These are phyloP conservation scores for Cordilura impudica DNA, from an alignment of 2,888 invertebrate genomes.

Conservation along the genomic window DNA sequence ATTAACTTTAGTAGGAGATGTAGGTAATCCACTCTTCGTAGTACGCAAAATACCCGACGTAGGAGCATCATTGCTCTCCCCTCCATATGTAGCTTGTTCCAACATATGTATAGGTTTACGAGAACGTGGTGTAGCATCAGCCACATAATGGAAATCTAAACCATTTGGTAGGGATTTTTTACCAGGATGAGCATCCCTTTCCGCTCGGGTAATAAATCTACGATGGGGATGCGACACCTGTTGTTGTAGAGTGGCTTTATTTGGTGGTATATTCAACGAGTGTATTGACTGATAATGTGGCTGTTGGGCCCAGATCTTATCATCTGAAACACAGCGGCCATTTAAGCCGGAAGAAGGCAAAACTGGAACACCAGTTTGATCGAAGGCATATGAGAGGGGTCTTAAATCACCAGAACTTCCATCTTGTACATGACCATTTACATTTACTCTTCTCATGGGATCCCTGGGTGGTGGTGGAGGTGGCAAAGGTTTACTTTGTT, in stretches of 20 bases:
- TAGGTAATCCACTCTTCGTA: constrained; percentile 73
- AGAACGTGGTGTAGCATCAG: constrained; percentile 86
- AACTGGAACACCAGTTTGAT: constrained; percentile 69
- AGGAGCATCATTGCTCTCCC: constrained; percentile 48
- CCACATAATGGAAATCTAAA: constrained; percentile 83
- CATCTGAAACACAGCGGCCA: constrained; percentile 77
- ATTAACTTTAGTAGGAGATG: constrained; percentile 64
- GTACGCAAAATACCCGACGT: constrained; percentile 73
- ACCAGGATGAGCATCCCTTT: constrained; percentile 72
- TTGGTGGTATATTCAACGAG: constrained; percentile 69
- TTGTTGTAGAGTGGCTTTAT: constrained; percentile 14
- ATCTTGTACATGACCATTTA: constrained; percentile 67
- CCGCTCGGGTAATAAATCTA: constrained; percentile 74
- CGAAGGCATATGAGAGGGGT: constrained; percentile 80
- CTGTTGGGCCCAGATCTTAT: constrained; percentile 75
- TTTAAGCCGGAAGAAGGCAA: constrained; percentile 64
- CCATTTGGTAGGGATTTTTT: constrained; percentile 75
- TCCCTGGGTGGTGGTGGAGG: constrained; percentile 90
- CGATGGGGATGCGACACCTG: constrained; percentile 64
- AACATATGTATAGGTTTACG: constrained; percentile 85
- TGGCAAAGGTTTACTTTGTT: constrained; percentile 79
- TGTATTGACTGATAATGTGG: constrained; percentile 75
- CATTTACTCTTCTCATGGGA: constrained; percentile 81
- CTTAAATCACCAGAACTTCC: constrained; percentile 76
- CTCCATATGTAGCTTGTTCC: constrained; percentile 66